Evolutionary conservation across 2,888 invertebrate species (phyloP).

Genomic region (Disparrhopalites patrizii): DNA sequence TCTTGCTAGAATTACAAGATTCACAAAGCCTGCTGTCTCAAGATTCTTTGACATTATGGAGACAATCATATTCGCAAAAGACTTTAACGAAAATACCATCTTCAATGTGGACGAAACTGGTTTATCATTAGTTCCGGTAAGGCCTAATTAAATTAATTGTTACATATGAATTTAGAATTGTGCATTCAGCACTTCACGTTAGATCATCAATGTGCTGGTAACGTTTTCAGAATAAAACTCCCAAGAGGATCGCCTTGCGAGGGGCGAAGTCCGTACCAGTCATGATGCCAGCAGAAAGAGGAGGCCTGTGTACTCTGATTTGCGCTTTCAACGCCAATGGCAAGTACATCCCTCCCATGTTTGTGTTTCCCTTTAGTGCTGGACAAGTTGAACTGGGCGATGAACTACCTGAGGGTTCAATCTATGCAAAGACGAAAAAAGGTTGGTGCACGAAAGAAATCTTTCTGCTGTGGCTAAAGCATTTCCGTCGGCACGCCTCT

Average conservation of each 20-base stretch:
- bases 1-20: background rate
- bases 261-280: background rate
- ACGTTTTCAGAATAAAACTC: background rate
- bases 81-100: background rate
- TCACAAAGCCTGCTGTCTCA: background rate
- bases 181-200: background rate
- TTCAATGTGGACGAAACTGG: constrained; percentile 3
- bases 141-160: background rate
- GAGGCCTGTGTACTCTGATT: background rate
- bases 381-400: background rate
- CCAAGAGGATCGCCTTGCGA: background rate
- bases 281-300: constrained; percentile 2
- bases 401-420: background rate
- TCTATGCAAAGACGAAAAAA: background rate
- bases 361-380: background rate
- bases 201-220: background rate
- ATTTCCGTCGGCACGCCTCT: background rate
- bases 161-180: background rate
- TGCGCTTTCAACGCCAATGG: background rate
- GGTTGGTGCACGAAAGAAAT: background rate
- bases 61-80: background rate
- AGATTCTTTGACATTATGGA: background rate
- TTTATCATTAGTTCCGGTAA: background rate
- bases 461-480: background rate
- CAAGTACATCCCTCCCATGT: background rate